A percentile compares a stretch with the other conserved stretches of the same genome.
Conservation (phyloP, 2,797 vertebrate genomes). For the Scomberomorus guttatus region DNA sequence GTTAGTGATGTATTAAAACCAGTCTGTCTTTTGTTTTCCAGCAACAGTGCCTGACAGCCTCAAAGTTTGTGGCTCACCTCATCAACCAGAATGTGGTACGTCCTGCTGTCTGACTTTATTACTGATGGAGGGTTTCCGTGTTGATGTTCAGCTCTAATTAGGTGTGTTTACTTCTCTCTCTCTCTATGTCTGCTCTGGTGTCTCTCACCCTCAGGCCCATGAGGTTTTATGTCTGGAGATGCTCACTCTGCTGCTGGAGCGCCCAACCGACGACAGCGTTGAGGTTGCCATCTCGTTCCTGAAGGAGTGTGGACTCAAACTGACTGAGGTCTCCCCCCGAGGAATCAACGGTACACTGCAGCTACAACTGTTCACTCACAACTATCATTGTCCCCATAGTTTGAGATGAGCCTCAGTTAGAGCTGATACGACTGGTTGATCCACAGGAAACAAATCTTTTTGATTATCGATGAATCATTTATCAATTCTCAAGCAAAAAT, state of each 20-base stretch:
- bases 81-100: slow-evolving; percentile 99
- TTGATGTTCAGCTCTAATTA: background rate
- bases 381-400: background rate
- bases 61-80: slow-evolving; percentile 98
- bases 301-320: slow-evolving; percentile 97
- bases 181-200: background rate
- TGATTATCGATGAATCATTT: background rate
- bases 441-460: background rate
- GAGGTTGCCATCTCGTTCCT: slow-evolving; percentile 97
- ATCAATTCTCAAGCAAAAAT: too few relatives aligned
- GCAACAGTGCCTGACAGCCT: slow-evolving; percentile 97
- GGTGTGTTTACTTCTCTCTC: background rate
- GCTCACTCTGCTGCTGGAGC: slow-evolving; percentile 95
- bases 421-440: too few relatives aligned
- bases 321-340: slow-evolving; percentile 96
- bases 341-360: slow-evolving; percentile 93
- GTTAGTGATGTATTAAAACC: slow-evolving; percentile 5
- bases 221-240: slow-evolving; percentile 98
- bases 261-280: slow-evolving; percentile 97
- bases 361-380: too few relatives aligned
- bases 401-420: too few relatives aligned
- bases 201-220: slow-evolving; percentile 87
- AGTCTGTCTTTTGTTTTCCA: slow-evolving; percentile 73
- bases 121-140: background rate
- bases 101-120: slow-evolving; percentile 20